Percentiles rank a stretch among this genome's conserved stretches.
phyloP scores from a whole-genome alignment of 2,797 vertebrate genomes.

The Phyllotis vaccarum region DNA sequence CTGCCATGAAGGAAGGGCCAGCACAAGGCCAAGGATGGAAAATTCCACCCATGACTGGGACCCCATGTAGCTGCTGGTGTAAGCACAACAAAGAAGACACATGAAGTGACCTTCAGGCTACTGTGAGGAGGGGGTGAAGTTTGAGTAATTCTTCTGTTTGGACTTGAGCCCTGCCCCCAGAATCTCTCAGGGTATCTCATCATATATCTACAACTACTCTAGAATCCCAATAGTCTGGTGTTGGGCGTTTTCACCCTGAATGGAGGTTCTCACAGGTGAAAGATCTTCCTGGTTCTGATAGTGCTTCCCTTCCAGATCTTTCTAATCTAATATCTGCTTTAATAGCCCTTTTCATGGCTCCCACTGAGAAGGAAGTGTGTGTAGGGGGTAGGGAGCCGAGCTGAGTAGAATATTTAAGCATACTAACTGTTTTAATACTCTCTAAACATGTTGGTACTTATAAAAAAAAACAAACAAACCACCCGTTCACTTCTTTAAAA shows the following conservation, averaged over 20 bases:
- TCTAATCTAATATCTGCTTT: background rate
- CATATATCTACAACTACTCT: background rate
- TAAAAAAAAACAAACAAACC: background rate
- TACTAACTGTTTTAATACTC: background rate
- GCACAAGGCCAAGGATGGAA: background rate
- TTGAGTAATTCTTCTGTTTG: background rate
- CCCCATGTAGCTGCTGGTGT: background rate
- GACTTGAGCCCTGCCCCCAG: background rate
- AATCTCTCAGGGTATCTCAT: background rate
- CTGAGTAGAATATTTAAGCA: background rate
- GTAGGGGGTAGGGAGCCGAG: rapidly evolving
- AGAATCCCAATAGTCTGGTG: background rate
- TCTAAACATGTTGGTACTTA: background rate
- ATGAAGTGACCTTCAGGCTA: background rate
- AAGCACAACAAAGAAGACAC: background rate
- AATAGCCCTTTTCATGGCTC: background rate
- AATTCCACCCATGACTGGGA: background rate
- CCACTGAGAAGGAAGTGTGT: background rate
- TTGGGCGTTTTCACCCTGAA: background rate
- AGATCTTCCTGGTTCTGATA: background rate
- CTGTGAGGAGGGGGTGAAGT: background rate
- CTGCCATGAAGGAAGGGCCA: background rate
- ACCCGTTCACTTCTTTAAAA: background rate
- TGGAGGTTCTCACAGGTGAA: background rate
- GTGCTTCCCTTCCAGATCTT: background rate